Conservation (phyloP, 2,797 vertebrate species). For the Limnodromus scolopaceus region DNA sequence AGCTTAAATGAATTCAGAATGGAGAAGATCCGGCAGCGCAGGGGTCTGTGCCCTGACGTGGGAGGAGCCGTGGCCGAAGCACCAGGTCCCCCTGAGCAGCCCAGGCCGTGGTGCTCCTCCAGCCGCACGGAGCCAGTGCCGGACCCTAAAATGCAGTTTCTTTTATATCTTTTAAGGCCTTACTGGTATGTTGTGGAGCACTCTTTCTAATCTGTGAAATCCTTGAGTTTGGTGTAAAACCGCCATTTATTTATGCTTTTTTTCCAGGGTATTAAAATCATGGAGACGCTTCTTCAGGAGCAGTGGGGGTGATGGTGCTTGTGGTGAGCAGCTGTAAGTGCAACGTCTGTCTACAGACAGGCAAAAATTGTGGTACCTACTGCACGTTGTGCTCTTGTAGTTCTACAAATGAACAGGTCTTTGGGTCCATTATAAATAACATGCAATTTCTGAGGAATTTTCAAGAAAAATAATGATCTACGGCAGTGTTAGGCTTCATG, state of each 20-base stretch:
- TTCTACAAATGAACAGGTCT: neutral
- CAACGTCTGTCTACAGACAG: neutral
- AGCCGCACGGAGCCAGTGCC: rapidly evolving
- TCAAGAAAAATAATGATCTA: neutral
- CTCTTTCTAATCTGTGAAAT: neutral
- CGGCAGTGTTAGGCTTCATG: neutral
- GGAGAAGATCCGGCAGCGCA: neutral
- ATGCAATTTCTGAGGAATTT: neutral
- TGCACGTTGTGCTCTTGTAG: neutral
- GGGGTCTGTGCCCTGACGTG: too few species aligned
- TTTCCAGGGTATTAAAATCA: slow-evolving; percentile 76
- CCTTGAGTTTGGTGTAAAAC: neutral
- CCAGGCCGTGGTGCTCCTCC: neutral
- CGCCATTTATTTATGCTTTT: slow-evolving; percentile 32
- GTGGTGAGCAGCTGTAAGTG: slow-evolving; percentile 28
- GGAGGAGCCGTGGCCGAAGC: rapidly evolving
- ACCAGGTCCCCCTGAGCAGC: neutral
- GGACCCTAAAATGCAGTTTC: neutral
- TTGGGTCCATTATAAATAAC: slow-evolving; percentile 37
- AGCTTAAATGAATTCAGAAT: neutral
- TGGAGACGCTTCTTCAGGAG: slow-evolving; percentile 79
- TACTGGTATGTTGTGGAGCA: neutral
- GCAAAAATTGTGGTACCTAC: neutral
- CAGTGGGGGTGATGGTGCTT: slow-evolving; percentile 67
- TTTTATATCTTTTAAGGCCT: neutral